Percentiles rank a stretch among this genome's conserved stretches.
phyloP scores from a whole-genome alignment of 2,113 vertebrate genomes.

The Synchiropus splendidus region DNA sequence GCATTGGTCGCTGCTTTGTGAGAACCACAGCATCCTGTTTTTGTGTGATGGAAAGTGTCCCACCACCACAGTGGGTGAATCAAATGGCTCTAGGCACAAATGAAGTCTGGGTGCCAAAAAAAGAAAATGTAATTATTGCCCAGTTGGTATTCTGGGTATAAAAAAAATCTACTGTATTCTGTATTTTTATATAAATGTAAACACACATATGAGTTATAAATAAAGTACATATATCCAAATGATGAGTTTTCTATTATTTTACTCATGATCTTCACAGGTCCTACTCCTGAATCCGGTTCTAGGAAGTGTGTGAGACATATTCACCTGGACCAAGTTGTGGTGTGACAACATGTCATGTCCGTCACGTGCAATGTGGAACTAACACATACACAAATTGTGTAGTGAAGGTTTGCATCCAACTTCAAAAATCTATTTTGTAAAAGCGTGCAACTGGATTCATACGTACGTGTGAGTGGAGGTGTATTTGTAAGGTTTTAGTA shows the following conservation, averaged over 20 bases:
- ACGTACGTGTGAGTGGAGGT: too few species aligned
- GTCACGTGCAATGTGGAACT: too few species aligned
- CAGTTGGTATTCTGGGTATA: constrained; percentile 53
- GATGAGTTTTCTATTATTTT: background rate
- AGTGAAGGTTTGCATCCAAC: too few species aligned
- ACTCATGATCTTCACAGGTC: constrained; percentile 11
- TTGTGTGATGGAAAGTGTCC: constrained; percentile 8
- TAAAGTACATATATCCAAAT: constrained; percentile 65
- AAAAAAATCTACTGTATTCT: constrained; percentile 71
- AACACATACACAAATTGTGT: too few species aligned
- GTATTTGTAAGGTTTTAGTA: too few species aligned
- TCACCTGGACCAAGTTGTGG: too few species aligned
- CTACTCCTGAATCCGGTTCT: too few species aligned
- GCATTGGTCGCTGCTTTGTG: constrained; percentile 13
- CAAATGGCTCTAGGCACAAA: constrained; percentile 58
- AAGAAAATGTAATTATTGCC: constrained; percentile 58
- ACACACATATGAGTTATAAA: constrained; percentile 69
- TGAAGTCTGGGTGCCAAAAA: constrained; percentile 65
- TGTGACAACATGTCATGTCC: too few species aligned
- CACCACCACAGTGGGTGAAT: constrained; percentile 14
- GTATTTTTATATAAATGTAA: constrained; percentile 75
- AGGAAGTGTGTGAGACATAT: too few species aligned
- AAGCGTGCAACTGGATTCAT: too few species aligned
- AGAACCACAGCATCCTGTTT: background rate
- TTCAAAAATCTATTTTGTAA: too few species aligned